phyloP scores from a whole-genome alignment of 1,140 invertebrate species.

The Drosophila watanabei region DNA sequence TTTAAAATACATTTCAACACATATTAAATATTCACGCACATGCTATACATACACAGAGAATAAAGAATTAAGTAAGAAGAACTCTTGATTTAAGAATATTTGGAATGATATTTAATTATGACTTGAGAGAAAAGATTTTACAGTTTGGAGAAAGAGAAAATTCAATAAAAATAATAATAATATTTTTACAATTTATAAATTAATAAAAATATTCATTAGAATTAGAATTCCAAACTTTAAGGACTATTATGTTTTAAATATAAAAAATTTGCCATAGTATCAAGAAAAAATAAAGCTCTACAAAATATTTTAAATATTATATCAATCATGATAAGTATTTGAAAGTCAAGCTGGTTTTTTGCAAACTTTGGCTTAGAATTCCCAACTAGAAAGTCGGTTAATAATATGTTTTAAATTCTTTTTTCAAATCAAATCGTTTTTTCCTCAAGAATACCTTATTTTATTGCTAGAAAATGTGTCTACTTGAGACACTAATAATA shows the following conservation, averaged over 20 bases:
- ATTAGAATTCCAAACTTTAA: neutral
- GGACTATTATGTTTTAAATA: fast-evolving
- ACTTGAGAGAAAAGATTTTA: neutral
- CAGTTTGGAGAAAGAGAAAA: neutral
- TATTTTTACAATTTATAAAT: neutral
- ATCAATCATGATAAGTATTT: neutral
- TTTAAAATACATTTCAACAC: conserved; percentile 27
- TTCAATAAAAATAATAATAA: neutral
- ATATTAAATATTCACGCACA: conserved; percentile 20
- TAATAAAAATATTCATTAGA: neutral
- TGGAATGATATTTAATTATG: neutral
- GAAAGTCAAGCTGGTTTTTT: neutral
- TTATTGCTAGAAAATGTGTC: too few species aligned
- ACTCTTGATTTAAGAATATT: neutral
- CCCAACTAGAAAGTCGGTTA: neutral
- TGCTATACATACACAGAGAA: conserved; percentile 3
- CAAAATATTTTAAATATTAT: neutral
- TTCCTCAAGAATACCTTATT: neutral
- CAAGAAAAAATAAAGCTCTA: neutral
- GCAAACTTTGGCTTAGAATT: neutral
- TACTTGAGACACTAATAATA: neutral
- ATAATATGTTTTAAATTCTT: neutral
- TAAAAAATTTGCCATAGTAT: neutral
- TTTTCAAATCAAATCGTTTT: neutral
- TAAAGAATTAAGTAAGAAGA: conserved; percentile 1